These are phyloP conservation scores for Turritopsis rubra DNA, from an alignment of 30 jellyfish, hydroid and myxozoan genomes.

Conservation along the genomic window DNA sequence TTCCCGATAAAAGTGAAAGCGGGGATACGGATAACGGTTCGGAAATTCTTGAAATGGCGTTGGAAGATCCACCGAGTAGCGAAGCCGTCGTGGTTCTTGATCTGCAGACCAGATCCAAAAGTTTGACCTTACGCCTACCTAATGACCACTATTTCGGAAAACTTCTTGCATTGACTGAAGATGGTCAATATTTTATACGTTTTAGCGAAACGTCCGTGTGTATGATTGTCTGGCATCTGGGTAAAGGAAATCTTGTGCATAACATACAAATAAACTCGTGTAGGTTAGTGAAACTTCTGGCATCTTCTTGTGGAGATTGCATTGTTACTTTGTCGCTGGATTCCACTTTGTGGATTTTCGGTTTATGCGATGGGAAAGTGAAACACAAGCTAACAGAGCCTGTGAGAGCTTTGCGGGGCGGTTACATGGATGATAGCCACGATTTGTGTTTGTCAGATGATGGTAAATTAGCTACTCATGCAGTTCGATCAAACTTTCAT, in stretches of 20 bases:
- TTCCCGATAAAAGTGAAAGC: constrained; percentile 28
- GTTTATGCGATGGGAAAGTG: constrained; percentile 49
- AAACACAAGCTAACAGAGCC: constrained; percentile 53
- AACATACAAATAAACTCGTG: constrained; percentile 44
- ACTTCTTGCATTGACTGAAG: constrained; percentile 59
- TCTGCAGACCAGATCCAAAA: constrained; percentile 33
- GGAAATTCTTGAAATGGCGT: not conserved
- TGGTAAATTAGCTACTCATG: constrained; percentile 62
- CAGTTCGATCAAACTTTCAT: constrained; percentile 58
- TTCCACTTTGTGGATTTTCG: constrained; percentile 54
- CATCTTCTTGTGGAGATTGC: constrained; percentile 63
- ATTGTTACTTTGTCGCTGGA: constrained; percentile 58
- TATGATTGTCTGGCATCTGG: constrained; percentile 53
- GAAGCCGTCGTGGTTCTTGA: constrained; percentile 50
- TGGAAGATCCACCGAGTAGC: not conserved
- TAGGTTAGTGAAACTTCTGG: constrained; percentile 44
- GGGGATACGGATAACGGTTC: not conserved
- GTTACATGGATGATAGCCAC: constrained; percentile 75
- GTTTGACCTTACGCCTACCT: constrained; percentile 27
- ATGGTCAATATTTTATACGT: constrained; percentile 57
- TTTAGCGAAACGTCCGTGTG: constrained; percentile 52
- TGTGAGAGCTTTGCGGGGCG: constrained; percentile 62
- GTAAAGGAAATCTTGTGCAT: constrained; percentile 41
- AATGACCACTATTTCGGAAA: constrained; percentile 35
- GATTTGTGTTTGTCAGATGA: constrained; percentile 53